phyloP scores from a whole-genome alignment of 2,113 vertebrate genomes.

The Charina bottae region DNA sequence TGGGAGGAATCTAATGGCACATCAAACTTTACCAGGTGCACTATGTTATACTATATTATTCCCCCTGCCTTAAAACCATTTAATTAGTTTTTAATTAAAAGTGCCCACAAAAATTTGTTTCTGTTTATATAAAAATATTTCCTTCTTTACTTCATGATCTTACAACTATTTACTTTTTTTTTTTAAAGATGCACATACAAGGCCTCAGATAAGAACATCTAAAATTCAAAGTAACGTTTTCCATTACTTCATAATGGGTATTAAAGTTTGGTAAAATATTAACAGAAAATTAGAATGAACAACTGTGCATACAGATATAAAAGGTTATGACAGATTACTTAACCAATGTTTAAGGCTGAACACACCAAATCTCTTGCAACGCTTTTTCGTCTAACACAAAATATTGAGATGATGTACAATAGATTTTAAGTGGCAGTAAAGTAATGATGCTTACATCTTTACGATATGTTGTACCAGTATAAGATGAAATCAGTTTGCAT shows the following conservation, averaged over 20 bases:
- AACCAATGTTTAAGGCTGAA: background rate
- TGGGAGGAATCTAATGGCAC: background rate
- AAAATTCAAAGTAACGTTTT: background rate
- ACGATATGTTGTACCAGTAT: background rate
- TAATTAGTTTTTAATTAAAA: background rate
- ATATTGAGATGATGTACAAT: background rate
- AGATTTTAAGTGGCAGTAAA: background rate
- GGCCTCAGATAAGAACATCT: background rate
- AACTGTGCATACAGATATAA: background rate
- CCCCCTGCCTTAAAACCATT: background rate
- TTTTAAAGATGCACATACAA: background rate
- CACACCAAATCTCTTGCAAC: background rate
- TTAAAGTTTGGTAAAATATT: background rate
- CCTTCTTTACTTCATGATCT: background rate
- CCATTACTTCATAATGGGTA: background rate
- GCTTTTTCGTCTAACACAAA: background rate
- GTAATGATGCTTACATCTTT: background rate
- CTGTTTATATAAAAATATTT: background rate
- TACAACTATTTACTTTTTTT: background rate
- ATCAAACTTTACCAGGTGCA: background rate
- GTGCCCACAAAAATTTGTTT: background rate
- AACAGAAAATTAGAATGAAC: background rate
- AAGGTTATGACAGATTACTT: background rate
- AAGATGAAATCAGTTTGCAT: background rate
- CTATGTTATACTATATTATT: background rate